Percentiles rank a stretch among this genome's conserved stretches.
Conservation (phyloP, 2,888 invertebrate species). For the Nomada ferruginata region DNA sequence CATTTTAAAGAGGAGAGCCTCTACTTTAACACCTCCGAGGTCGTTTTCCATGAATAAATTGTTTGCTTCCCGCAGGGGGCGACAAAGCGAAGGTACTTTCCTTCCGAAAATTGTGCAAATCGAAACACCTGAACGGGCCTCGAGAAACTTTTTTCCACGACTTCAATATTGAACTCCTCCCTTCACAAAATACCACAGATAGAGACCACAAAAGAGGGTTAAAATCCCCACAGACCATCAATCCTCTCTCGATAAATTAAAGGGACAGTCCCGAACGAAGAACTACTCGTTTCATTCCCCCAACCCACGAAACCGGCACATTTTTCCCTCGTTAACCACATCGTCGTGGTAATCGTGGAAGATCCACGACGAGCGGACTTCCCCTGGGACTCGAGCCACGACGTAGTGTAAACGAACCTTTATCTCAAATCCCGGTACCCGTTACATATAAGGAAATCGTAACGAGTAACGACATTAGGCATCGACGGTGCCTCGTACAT, state of each 20-base stretch:
- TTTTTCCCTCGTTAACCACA: slow-evolving; percentile 41
- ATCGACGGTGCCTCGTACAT: slow-evolving; percentile 62
- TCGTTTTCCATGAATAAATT: too few relatives aligned
- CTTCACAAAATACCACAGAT: too few relatives aligned
- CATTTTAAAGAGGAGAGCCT: too few relatives aligned
- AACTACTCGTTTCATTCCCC: neutral
- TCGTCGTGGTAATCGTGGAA: slow-evolving; percentile 16
- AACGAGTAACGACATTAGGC: slow-evolving; percentile 75
- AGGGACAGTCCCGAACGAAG: neutral
- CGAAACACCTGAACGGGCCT: too few relatives aligned
- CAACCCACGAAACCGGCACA: neutral
- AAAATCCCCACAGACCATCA: too few relatives aligned
- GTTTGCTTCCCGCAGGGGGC: too few relatives aligned
- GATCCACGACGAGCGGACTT: neutral
- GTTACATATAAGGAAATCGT: slow-evolving; percentile 77
- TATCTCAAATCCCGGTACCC: slow-evolving; percentile 61
- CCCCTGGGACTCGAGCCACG: neutral
- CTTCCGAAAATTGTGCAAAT: too few relatives aligned
- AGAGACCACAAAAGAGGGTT: too few relatives aligned
- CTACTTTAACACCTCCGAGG: too few relatives aligned
- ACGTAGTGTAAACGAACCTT: slow-evolving; percentile 69
- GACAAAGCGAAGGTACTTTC: too few relatives aligned
- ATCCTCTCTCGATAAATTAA: neutral
- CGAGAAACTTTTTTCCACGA: too few relatives aligned
- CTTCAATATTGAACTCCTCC: too few relatives aligned